Evolutionary conservation across 64 coral and sea anemone species (phyloP), one percentile per base, ranked within the genome.

Genomic region (Anthopleura sola): DNA sequence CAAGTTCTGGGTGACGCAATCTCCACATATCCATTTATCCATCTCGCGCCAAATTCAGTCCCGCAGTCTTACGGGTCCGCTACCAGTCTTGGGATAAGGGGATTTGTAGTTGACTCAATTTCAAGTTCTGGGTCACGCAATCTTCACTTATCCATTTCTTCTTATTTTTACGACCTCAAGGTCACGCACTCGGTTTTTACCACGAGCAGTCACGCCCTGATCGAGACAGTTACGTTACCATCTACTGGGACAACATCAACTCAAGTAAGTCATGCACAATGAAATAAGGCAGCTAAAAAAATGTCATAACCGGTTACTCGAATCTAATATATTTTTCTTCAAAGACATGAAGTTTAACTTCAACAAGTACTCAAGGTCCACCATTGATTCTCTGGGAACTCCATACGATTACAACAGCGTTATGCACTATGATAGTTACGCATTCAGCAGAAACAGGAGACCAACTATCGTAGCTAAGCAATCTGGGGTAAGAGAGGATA

Each of bases 131-230:
- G 19, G 8, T 62, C 9, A 51, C 56, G 56, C 56, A 60, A 60
- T 23, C 2, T 23, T 1, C 56, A 60, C 19, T 3, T 24, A 11
- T 33, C 6, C 23, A 11, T 33, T 1, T 29, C 33, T 31, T 69
- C 28, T 0, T 12, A 69, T 69, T 31, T 33, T 0, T 31, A 40
- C 11, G 7, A 5, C 0, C 0, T 36, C 23, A 51, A 91, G 90
- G 85, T 75, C 90, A 91, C 78, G 90, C 90, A 37, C 90, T 91
- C 54, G 90, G 90, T 23, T 91, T 91, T 83, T 91, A 86, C 56
- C 90, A 91, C 75, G 90, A 91, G 21, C 90, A 91, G 48, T 91
- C 90, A 50, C 78, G 90, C 14, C 90, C 84, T 80, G 90, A 91
- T 78, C 38, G 90, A 33, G 90, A 91, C 40, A 6, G 82, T 0